Evolutionary conservation across 64 coral and sea anemone genomes (phyloP).

Genomic region (Acropora tenuis): DNA sequence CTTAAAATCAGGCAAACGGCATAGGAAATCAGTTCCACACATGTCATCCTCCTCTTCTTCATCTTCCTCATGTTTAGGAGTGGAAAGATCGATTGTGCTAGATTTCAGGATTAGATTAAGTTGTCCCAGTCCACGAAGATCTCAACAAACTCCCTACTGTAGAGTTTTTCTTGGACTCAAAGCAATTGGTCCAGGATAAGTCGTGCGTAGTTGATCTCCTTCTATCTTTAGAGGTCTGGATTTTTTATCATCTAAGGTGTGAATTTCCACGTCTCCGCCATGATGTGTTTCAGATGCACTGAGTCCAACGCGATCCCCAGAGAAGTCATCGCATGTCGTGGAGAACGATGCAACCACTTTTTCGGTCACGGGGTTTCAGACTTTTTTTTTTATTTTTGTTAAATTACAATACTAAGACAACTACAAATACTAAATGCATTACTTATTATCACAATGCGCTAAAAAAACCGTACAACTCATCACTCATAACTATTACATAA

Average conservation of each 20-base stretch:
- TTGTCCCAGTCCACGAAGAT: conserved; percentile 66
- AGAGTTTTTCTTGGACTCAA: conserved; percentile 34
- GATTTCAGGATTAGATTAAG: conserved; percentile 36
- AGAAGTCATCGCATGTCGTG: neutral
- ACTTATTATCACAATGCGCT: too few relatives aligned
- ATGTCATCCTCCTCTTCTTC: neutral
- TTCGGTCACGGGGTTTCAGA: conserved; percentile 8
- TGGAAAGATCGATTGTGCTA: conserved; percentile 19
- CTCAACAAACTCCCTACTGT: neutral
- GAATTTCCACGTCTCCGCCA: neutral
- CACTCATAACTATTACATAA: too few relatives aligned
- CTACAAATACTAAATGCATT: too few relatives aligned
- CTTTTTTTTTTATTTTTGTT: too few relatives aligned
- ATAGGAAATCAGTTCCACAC: neutral
- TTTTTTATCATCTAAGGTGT: neutral
- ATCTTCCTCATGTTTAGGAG: neutral
- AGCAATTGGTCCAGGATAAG: conserved; percentile 56
- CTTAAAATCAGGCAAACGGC: conserved; percentile 57
- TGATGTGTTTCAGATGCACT: neutral
- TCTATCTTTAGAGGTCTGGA: neutral
- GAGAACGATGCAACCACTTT: neutral
- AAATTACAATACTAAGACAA: too few relatives aligned
- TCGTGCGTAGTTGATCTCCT: neutral
- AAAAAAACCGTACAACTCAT: too few relatives aligned
- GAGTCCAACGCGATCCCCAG: neutral